Percentiles rank a stretch among this genome's conserved stretches.
phyloP scores from a whole-genome alignment of 1,140 invertebrate species.

The Dufourea novaeangliae region DNA sequence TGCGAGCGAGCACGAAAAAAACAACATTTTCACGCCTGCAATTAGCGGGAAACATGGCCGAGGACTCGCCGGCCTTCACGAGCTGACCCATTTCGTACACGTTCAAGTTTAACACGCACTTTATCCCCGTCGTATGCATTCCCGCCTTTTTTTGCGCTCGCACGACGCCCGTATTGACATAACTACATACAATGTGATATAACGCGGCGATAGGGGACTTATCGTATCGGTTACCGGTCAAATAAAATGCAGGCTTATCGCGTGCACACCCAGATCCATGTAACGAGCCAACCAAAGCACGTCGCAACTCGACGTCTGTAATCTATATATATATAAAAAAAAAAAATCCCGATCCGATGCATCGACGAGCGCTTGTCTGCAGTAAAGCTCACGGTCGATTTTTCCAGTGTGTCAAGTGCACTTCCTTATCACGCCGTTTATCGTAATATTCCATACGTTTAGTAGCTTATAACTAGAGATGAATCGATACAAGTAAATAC shows the following conservation, averaged over 20 bases:
- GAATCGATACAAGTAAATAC: too few species aligned
- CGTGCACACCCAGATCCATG: conserved; percentile 29
- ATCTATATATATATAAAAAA: too few species aligned
- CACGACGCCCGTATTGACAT: conserved; percentile 5
- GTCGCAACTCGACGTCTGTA: background rate
- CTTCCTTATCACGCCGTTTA: background rate
- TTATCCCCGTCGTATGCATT: background rate
- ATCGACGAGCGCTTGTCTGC: background rate
- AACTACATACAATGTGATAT: conserved; percentile 4
- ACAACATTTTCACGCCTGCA: background rate
- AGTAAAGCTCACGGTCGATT: background rate
- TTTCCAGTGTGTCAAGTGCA: background rate
- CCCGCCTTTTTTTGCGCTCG: background rate
- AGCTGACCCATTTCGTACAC: background rate
- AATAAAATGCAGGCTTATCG: conserved; percentile 33
- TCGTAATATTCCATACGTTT: background rate
- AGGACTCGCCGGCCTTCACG: background rate
- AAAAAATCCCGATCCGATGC: background rate
- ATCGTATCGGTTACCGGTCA: conserved; percentile 15
- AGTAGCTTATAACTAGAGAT: too few species aligned
- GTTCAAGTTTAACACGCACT: background rate
- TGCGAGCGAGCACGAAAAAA: background rate
- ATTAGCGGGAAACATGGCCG: background rate
- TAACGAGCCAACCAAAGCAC: background rate
- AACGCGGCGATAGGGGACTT: conserved; percentile 15